Base-by-base conservation (phyloP, 64 coral and sea anemone species). In the Stichodactyla mertensii region DNA sequence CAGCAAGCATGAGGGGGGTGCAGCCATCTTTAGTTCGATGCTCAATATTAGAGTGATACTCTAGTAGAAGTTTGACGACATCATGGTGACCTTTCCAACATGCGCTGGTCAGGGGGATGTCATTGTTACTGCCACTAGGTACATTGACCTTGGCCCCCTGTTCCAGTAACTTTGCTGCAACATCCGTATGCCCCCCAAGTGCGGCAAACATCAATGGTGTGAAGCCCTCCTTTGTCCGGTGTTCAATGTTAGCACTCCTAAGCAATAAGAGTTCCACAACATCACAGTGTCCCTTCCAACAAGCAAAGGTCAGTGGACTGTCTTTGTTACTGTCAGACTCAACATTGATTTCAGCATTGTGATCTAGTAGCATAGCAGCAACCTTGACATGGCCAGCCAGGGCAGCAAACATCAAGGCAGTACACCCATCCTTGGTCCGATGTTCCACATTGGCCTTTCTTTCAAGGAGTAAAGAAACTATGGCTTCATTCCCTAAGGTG, bases 241-340 rank as follows among this genome's bases (percentile, higher is more conserved):
- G 97, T 57, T 99, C 97, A 88, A 99, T 99, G 57, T 99, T 99
- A 45, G 97, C 97, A 88, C 79, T 88, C 88, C 97, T 92, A 53
- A 88, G 87, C 82, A 99, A 88, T n/a, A 99, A 87, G 6, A 99
- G 77, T 57, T 99, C 92, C 10, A 99, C 97, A 36, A 99, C 97
- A 88, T 99, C 93, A 88, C 93, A 94, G 86, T 99, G 97, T 14
- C 97, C 97, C 55, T 99, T 99, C 97, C 97, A 99, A 84, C 97
- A 99, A 24, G 97, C 97, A 95, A 99, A 99, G 61, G 97, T 99
- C 70, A 99, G 79, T 88, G 97, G 97, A 66, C 97, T 99, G 18
- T 99, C 97, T 77, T 99, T 99, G 88, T 99, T 99, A 54, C 97
- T 99, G 70, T 99, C 97, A 64, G 97, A 99, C 71, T 99, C 97